phyloP scores from a whole-genome alignment of 64 coral and sea anemone species.

The Stylophora pistillata region DNA sequence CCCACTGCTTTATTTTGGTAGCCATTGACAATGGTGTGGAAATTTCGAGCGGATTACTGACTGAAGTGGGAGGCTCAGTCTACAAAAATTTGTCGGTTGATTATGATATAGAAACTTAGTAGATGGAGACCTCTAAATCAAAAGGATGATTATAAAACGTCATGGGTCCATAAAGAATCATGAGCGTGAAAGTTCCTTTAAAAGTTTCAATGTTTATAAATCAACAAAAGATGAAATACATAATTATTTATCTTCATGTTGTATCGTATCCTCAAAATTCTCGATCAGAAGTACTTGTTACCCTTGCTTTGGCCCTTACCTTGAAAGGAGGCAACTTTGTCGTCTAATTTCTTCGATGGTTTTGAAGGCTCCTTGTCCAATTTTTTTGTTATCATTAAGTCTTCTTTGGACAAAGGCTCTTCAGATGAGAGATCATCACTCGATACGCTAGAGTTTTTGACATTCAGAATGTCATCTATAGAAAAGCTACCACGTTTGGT shows the following conservation, averaged over 20 bases:
- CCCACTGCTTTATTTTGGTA: not conserved
- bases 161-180: no score
- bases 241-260: no score
- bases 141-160: no score
- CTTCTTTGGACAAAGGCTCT: not conserved
- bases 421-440: not conserved
- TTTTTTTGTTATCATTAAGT: not conserved
- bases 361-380: not conserved
- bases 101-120: no score
- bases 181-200: no score
- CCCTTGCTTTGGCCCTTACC: not conserved
- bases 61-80: not conserved
- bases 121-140: no score
- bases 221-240: no score
- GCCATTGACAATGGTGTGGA: not conserved
- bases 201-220: no score
- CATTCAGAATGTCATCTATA: constrained; percentile 4
- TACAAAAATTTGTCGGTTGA: no score
- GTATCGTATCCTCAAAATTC: no score
- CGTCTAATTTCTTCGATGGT: not conserved
- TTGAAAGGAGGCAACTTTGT: not conserved
- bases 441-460: not conserved
- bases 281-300: no score
- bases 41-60: not conserved
- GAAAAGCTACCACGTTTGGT: not conserved